A percentile compares a stretch with the other conserved stretches of the same genome.
Conservation (phyloP, 1,140 invertebrate species). For the Alviniconcha marisindica region DNA sequence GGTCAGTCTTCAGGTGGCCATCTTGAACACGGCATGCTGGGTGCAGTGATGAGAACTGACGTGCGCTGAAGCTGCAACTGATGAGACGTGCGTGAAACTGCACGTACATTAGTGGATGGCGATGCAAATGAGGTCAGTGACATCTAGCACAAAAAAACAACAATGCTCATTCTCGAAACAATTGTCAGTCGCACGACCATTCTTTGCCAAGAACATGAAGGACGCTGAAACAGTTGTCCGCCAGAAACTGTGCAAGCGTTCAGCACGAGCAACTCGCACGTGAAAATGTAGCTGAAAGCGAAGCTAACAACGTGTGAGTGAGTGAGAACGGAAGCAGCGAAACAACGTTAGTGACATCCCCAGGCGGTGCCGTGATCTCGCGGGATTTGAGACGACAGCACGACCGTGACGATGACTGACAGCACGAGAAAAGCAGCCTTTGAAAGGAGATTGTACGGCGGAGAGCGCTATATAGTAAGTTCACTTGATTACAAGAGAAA, state of each 20-base stretch:
- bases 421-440: conserved; percentile 33
- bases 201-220: conserved; percentile 42
- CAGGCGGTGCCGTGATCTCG: conserved; percentile 21
- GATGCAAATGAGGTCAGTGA: not conserved
- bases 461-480: conserved; percentile 32
- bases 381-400: no score
- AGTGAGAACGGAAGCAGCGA: conserved; percentile 38
- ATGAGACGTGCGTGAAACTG: not conserved
- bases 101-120: not conserved
- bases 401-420: not conserved
- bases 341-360: conserved; percentile 34
- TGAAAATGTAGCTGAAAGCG: conserved; percentile 33
- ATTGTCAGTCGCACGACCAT: conserved; percentile 22
- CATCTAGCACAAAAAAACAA: not conserved
- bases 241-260: conserved; percentile 31
- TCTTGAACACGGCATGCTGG: conserved; percentile 22
- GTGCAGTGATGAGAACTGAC: not conserved
- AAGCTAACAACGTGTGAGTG: conserved; percentile 24
- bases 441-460: conserved; percentile 34
- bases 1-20: not conserved
- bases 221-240: conserved; percentile 38
- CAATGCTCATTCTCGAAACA: conserved; percentile 4
- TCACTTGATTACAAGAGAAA: not conserved
- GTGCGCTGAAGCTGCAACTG: conserved; percentile 6
- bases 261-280: conserved; percentile 8